These are phyloP conservation scores for Bettongia penicillata DNA, from an alignment of 2,113 vertebrate genomes.

Conservation along the genomic window DNA sequence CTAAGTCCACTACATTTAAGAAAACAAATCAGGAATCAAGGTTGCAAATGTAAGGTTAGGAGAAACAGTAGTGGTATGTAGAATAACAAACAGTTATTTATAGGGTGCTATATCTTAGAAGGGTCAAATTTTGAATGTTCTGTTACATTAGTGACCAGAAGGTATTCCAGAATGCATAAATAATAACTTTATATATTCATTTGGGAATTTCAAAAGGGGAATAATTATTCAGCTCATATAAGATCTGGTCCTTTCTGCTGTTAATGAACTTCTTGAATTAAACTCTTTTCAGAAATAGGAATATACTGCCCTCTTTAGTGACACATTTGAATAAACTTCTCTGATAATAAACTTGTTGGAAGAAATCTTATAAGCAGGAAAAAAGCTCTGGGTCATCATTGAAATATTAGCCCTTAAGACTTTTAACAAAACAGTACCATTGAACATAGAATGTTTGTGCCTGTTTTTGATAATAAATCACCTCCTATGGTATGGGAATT, in stretches of 20 bases:
- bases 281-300: constrained; percentile 65
- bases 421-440: neutral
- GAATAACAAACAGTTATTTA: neutral
- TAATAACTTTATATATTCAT: neutral
- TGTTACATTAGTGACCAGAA: rapidly evolving
- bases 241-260: constrained; percentile 49
- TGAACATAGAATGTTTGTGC: neutral
- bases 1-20: neutral
- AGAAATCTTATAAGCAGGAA: constrained; percentile 43
- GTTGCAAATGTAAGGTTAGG: neutral
- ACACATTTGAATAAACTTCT: neutral
- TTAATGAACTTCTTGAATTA: constrained; percentile 34
- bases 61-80: neutral
- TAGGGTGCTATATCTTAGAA: neutral
- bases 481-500: neutral
- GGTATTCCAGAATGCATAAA: neutral
- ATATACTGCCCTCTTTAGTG: constrained; percentile 34
- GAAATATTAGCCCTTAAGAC: constrained; percentile 19
- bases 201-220: constrained; percentile 33
- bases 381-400: constrained; percentile 42
- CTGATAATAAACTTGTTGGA: constrained; percentile 41
- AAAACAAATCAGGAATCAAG: neutral
- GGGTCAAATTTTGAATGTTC: rapidly evolving
- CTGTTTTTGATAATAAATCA: neutral
- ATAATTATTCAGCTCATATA: constrained; percentile 32